phyloP scores from a whole-genome alignment of 2,797 vertebrate genomes.

The Sebastolobus alascanus region DNA sequence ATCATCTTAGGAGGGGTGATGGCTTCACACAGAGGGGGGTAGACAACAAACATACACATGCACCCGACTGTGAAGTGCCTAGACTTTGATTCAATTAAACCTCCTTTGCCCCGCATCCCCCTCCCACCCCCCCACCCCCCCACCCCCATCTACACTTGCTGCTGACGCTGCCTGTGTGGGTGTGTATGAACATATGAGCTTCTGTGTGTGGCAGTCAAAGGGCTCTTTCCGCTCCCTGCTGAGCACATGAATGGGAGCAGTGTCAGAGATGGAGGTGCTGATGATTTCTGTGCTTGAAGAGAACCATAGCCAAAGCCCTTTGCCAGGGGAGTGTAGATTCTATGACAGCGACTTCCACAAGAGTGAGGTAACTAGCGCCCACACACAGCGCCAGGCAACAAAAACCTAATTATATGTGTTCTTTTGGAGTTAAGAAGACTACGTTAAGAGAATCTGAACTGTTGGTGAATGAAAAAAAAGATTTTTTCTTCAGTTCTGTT shows the following conservation, averaged over 20 bases:
- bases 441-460: constrained; percentile 15
- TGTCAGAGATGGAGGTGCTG: constrained; percentile 82
- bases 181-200: constrained; percentile 70
- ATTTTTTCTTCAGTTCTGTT: not conserved
- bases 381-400: constrained; percentile 55
- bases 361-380: constrained; percentile 82
- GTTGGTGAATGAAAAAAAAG: not conserved
- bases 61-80: constrained; percentile 61
- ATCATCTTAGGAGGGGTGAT: constrained; percentile 26
- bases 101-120: constrained; percentile 61
- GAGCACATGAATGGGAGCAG: constrained; percentile 80
- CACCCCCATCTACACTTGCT: constrained; percentile 59
- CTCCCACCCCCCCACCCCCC: constrained; percentile 9
- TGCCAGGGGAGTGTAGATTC: constrained; percentile 82
- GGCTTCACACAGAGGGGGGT: constrained; percentile 33
- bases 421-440: constrained; percentile 16
- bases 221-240: constrained; percentile 67
- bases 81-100: constrained; percentile 83
- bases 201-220: constrained; percentile 74
- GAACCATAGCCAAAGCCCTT: constrained; percentile 73
- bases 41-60: constrained; percentile 42
- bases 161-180: constrained; percentile 77
- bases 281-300: constrained; percentile 84
- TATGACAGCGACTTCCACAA: constrained; percentile 82
- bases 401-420: constrained; percentile 32